These are phyloP conservation scores for Epicauta chinensis DNA, from an alignment of 1,140 invertebrate species.

Conservation along the genomic window DNA sequence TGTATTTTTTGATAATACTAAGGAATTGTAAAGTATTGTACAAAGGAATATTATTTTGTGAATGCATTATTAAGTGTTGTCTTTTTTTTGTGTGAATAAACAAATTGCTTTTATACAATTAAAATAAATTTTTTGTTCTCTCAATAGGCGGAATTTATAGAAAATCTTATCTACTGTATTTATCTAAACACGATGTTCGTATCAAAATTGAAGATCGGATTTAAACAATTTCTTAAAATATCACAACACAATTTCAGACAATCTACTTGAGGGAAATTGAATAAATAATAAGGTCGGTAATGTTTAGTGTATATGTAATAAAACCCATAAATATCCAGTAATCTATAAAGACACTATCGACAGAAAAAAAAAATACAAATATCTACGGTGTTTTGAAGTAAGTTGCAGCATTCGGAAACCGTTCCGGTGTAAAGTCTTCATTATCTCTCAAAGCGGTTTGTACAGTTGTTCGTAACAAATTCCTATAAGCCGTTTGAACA, in stretches of 20 bases:
- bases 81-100: constrained; percentile 32
- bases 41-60: constrained; percentile 39
- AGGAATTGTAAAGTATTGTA: constrained; percentile 38
- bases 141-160: too few relatives aligned
- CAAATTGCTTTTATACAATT: constrained; percentile 29
- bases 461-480: constrained; percentile 43
- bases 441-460: constrained; percentile 43
- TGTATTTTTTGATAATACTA: constrained; percentile 35
- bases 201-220: too few relatives aligned
- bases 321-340: too few relatives aligned
- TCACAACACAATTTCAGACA: too few relatives aligned
- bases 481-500: constrained; percentile 45
- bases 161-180: too few relatives aligned
- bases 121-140: background rate
- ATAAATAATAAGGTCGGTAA: too few relatives aligned
- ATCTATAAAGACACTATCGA: too few relatives aligned
- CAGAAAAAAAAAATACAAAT: too few relatives aligned
- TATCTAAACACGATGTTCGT: too few relatives aligned
- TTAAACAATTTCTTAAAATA: too few relatives aligned
- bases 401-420: constrained; percentile 46
- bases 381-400: constrained; percentile 38
- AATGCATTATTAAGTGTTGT: constrained; percentile 34
- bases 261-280: too few relatives aligned
- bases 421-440: constrained; percentile 46
- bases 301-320: too few relatives aligned